A percentile compares a stretch with the other conserved stretches of the same genome.
phyloP scores from a whole-genome alignment of 2,797 vertebrate genomes.

The Syngnathus rostellatus region DNA sequence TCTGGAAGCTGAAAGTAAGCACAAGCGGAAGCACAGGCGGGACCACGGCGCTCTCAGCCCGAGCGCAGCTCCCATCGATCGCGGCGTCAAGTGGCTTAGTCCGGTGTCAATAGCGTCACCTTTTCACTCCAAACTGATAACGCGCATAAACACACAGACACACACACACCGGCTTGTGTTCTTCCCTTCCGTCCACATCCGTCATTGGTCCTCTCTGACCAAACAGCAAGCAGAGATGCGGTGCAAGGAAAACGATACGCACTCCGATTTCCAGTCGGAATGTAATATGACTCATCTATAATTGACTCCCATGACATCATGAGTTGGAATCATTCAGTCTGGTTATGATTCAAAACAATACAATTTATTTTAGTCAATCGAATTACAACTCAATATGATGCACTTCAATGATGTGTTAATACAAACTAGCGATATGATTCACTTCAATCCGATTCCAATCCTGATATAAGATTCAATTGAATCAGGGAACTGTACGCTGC shows the following conservation, averaged over 20 bases:
- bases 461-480: no score
- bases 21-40: conserved; percentile 12
- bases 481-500: no score
- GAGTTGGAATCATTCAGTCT: neutral
- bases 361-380: neutral
- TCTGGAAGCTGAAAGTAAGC: conserved; percentile 22
- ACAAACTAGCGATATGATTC: no score
- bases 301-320: neutral
- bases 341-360: neutral
- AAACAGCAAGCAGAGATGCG: neutral
- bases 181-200: conserved; percentile 1
- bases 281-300: neutral
- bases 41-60: conserved; percentile 33
- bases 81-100: conserved; percentile 63
- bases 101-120: conserved; percentile 56
- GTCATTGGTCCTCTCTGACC: neutral
- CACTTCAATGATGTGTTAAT: no score
- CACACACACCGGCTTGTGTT: neutral
- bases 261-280: neutral
- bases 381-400: neutral
- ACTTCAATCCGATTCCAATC: no score
- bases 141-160: neutral
- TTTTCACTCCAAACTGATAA: conserved; percentile 42
- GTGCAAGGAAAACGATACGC: neutral
- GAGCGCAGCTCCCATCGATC: conserved; percentile 58